Conservation (phyloP, 2,797 vertebrate genomes). For the Tapera naevia region DNA sequence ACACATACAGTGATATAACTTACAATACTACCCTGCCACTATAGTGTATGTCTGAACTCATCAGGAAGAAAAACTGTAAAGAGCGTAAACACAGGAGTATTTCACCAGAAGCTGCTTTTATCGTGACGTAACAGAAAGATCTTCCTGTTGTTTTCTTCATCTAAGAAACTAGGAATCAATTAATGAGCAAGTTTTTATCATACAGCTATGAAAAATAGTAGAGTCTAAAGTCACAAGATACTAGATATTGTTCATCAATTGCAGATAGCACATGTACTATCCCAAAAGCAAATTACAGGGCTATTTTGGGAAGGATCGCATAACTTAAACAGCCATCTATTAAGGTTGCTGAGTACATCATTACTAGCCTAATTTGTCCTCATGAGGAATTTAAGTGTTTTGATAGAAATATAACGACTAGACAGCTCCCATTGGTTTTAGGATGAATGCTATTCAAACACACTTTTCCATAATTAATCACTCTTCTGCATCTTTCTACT, state of each 20-base stretch:
- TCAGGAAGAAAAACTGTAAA: not conserved
- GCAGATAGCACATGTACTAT: accelerated
- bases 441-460: not conserved
- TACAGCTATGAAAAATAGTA: not conserved
- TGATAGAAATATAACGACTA: not conserved
- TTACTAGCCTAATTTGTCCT: not conserved
- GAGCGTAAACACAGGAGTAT: not conserved
- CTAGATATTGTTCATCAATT: not conserved
- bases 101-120: not conserved
- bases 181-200: not conserved
- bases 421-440: not conserved
- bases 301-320: not conserved
- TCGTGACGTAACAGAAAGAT: not conserved
- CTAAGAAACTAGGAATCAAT: not conserved
- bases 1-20: not conserved
- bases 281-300: not conserved
- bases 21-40: not conserved
- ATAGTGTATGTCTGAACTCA: not conserved
- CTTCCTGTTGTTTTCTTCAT: not conserved
- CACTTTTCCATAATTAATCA: not conserved
- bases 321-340: not conserved
- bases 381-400: not conserved
- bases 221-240: not conserved
- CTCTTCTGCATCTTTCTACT: not conserved
- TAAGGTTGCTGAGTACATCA: not conserved